These are phyloP conservation scores for Oithona nana DNA, from an alignment of 2,888 invertebrate species.

Conservation along the genomic window DNA sequence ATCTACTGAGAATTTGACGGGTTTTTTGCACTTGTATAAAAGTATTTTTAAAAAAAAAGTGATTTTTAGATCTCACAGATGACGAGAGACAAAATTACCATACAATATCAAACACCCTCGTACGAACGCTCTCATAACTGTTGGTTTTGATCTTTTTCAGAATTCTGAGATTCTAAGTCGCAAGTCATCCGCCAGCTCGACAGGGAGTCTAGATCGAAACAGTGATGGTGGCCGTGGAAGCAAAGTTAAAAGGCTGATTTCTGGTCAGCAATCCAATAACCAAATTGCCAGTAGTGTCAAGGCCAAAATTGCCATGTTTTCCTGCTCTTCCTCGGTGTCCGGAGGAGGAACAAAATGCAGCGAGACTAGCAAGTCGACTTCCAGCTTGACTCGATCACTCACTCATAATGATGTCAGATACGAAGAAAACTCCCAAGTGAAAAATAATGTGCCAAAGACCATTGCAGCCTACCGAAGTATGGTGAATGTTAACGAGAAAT, in stretches of 20 bases:
- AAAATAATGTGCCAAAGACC: conserved; percentile 24
- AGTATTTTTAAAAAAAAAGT: no score
- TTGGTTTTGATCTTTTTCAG: conserved; percentile 1
- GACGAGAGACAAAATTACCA: no score
- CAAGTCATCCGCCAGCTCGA: conserved; percentile 16
- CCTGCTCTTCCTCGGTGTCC: conserved; percentile 19
- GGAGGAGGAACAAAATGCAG: no score
- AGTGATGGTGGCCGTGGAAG: background rate
- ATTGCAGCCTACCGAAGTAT: conserved; percentile 20
- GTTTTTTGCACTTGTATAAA: no score
- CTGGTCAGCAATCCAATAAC: conserved; percentile 38
- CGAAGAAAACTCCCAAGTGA: conserved; percentile 20
- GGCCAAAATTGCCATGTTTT: conserved; percentile 68
- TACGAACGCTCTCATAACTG: no score
- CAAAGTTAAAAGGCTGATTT: conserved; percentile 11
- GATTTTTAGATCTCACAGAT: no score
- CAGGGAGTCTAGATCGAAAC: conserved; percentile 2
- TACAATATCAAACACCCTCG: no score
- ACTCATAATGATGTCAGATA: conserved; percentile 19
- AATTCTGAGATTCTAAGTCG: conserved; percentile 14
- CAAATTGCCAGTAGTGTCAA: conserved; percentile 59
- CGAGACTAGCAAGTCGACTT: background rate
- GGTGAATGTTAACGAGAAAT: background rate
- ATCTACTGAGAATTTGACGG: no score
- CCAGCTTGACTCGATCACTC: conserved; percentile 18